Evolutionary conservation across 2,113 vertebrate species (phyloP).

Genomic region (Promerops cafer): DNA sequence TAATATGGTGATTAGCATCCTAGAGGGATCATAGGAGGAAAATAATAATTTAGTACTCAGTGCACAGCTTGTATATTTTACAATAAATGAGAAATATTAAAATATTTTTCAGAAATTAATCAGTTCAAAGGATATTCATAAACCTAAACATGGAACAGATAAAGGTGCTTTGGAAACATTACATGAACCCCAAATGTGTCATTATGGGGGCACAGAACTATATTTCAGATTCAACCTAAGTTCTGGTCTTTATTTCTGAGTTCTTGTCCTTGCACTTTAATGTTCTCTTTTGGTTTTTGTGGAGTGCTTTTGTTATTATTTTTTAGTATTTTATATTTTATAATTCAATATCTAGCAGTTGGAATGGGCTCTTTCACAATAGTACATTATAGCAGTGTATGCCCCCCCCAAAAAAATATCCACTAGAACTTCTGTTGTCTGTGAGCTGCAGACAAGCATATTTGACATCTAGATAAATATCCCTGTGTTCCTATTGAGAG

Average conservation of each 20-base stretch:
- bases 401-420: not conserved
- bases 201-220: not conserved
- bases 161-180: not conserved
- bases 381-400: not conserved
- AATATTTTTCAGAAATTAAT: not conserved
- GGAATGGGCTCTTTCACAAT: not conserved
- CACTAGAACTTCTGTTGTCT: not conserved
- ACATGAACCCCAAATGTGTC: not conserved
- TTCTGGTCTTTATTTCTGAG: not conserved
- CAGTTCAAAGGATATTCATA: not conserved
- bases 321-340: not conserved
- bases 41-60: not conserved
- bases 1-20: conserved; percentile 23
- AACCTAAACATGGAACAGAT: not conserved
- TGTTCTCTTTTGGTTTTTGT: not conserved
- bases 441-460: not conserved
- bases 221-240: not conserved
- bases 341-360: not conserved
- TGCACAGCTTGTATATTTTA: not conserved
- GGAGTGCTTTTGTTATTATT: rapidly evolving
- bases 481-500: not conserved
- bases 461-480: not conserved
- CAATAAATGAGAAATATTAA: not conserved
- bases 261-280: not conserved
- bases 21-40: conserved; percentile 7